These are phyloP conservation scores for Caenorhabditis sp. DNA, from an alignment of 2,888 invertebrate genomes.

Conservation along the genomic window DNA sequence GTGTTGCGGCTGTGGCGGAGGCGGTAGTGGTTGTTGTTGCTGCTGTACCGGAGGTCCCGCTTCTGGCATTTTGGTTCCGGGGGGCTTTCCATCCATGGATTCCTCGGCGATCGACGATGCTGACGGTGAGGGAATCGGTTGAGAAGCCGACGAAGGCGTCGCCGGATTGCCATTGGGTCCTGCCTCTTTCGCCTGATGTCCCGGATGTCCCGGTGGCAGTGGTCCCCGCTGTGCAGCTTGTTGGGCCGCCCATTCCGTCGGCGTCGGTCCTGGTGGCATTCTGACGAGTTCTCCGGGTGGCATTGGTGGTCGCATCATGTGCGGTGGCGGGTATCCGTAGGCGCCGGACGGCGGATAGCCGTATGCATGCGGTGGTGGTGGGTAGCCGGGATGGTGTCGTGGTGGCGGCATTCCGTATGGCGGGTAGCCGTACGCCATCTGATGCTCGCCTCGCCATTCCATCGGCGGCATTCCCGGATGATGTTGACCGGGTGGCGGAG, in stretches of 20 bases:
- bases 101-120: constrained; percentile 70
- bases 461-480: constrained; percentile 48
- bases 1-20: too few species aligned
- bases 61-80: constrained; percentile 21
- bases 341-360: constrained; percentile 44
- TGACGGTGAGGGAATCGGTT: constrained; percentile 69
- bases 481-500: constrained; percentile 32
- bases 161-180: constrained; percentile 59
- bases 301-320: constrained; percentile 72
- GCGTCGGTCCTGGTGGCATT: constrained; percentile 74
- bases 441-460: constrained; percentile 46
- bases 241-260: constrained; percentile 74
- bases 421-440: constrained; percentile 38
- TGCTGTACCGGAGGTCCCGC: constrained; percentile 9
- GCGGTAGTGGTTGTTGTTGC: constrained; percentile 18
- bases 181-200: constrained; percentile 4
- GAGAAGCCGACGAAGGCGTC: constrained; percentile 65
- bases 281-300: constrained; percentile 68
- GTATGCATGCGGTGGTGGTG: constrained; percentile 36
- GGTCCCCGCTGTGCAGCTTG: constrained; percentile 33
- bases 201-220: background rate
- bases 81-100: constrained; percentile 66
- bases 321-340: constrained; percentile 32
- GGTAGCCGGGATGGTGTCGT: constrained; percentile 50
- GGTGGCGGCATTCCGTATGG: constrained; percentile 54